A percentile compares a stretch with the other conserved stretches of the same genome.
phyloP scores from a whole-genome alignment of 2,113 vertebrate species.

The Oceanodroma tethys region DNA sequence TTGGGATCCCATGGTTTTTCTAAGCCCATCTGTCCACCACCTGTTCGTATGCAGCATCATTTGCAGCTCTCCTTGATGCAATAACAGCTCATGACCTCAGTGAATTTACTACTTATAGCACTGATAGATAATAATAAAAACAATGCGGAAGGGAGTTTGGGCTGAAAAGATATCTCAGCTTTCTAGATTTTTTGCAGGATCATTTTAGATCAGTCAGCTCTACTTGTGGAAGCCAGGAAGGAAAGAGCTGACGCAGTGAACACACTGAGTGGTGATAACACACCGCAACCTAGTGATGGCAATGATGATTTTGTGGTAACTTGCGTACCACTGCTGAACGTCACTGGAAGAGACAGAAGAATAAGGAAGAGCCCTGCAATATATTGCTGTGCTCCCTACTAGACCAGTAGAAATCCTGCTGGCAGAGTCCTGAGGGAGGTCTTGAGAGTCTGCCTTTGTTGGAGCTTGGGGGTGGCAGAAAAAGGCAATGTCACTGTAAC shows the following conservation, averaged over 20 bases:
- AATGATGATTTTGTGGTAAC: background rate
- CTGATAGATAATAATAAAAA: background rate
- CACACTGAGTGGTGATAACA: background rate
- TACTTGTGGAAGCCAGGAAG: background rate
- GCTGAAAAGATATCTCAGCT: background rate
- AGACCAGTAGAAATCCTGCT: background rate
- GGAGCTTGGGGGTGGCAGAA: background rate
- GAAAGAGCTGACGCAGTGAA: background rate
- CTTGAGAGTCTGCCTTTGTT: background rate
- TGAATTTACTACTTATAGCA: background rate
- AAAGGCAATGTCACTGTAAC: background rate
- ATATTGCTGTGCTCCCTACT: background rate
- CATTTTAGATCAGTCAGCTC: background rate
- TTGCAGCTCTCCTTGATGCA: background rate
- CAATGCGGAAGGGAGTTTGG: background rate
- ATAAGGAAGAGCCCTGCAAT: background rate
- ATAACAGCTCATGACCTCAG: background rate
- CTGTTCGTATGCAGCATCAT: background rate
- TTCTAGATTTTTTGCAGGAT: background rate
- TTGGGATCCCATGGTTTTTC: background rate
- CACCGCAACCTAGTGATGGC: background rate
- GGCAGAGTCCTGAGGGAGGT: background rate
- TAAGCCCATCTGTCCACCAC: background rate
- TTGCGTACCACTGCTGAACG: background rate
- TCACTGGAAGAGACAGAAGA: background rate